phyloP scores from a whole-genome alignment of 1,140 invertebrate species.

The Doryteuthis pealeii region DNA sequence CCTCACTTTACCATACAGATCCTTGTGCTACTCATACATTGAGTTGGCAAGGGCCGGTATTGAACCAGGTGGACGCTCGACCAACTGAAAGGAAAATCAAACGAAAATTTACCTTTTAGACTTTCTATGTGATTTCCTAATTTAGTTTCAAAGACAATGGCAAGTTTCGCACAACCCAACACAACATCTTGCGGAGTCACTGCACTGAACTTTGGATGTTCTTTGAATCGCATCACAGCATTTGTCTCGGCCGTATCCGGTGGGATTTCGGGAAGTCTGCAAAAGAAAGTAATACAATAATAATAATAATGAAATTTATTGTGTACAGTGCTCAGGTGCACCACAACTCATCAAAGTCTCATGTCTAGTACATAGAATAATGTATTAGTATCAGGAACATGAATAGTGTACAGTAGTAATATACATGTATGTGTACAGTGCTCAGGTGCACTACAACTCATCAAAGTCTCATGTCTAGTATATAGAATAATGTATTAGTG shows the following conservation, averaged over 20 bases:
- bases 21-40: no score
- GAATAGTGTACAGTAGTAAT: neutral
- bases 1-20: no score
- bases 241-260: slow-evolving; percentile 76
- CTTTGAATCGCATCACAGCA: slow-evolving; percentile 72
- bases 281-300: slow-evolving; percentile 20
- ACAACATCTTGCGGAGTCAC: slow-evolving; percentile 81
- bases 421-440: slow-evolving; percentile 24
- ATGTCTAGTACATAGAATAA: no score
- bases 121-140: slow-evolving; percentile 70
- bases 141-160: slow-evolving; percentile 79
- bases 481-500: no score
- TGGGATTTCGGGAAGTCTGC: slow-evolving; percentile 86
- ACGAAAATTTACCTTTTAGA: slow-evolving; percentile 53
- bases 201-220: slow-evolving; percentile 77
- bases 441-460: no score
- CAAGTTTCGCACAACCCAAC: slow-evolving; percentile 77
- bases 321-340: no score
- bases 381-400: no score
- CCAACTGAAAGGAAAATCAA: no score
- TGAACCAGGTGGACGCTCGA: no score
- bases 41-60: no score
- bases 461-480: slow-evolving; percentile 12
- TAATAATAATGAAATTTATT: no score
- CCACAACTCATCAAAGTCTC: neutral